Percentiles rank a stretch among this genome's conserved stretches.
phyloP scores from a whole-genome alignment of 2,797 vertebrate genomes.

The Nyctalus aviator region DNA sequence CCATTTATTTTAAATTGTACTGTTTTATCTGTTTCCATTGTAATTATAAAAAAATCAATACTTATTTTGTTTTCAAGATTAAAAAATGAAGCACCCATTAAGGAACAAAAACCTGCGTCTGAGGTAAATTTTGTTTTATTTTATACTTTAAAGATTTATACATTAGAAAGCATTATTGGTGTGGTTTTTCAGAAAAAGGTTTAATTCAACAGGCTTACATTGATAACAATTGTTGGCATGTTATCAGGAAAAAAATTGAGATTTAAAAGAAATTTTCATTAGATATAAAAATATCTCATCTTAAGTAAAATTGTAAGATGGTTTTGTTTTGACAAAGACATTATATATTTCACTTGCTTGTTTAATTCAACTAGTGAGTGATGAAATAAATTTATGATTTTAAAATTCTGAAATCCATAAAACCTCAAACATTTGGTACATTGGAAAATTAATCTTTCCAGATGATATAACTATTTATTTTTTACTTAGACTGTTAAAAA shows the following conservation, averaged over 20 bases:
- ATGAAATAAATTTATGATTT: slow-evolving; percentile 48
- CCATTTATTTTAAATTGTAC: slow-evolving; percentile 44
- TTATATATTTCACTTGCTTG: slow-evolving; percentile 42
- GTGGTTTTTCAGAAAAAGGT: slow-evolving; percentile 29
- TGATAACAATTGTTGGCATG: slow-evolving; percentile 15
- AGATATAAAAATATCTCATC: slow-evolving; percentile 25
- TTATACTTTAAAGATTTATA: slow-evolving; percentile 60
- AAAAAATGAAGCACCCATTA: slow-evolving; percentile 74
- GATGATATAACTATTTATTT: background rate
- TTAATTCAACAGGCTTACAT: background rate
- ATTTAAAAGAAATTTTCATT: background rate
- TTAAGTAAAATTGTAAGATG: background rate
- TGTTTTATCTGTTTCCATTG: slow-evolving; percentile 52
- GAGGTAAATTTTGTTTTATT: slow-evolving; percentile 80
- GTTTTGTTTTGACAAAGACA: slow-evolving; percentile 58
- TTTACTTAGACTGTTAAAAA: background rate
- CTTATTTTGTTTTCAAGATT: slow-evolving; percentile 83
- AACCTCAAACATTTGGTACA: slow-evolving; percentile 23
- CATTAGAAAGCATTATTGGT: slow-evolving; percentile 54
- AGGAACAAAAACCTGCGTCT: slow-evolving; percentile 72
- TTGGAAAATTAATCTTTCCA: slow-evolving; percentile 60
- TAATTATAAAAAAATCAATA: slow-evolving; percentile 68
- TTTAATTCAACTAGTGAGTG: slow-evolving; percentile 19
- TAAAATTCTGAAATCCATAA: slow-evolving; percentile 28
- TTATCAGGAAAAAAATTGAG: background rate